Evolutionary conservation across 2,888 invertebrate genomes (phyloP), one percentile per base, ranked within the genome.

Genomic region (Leptogaster cylindrica): DNA sequence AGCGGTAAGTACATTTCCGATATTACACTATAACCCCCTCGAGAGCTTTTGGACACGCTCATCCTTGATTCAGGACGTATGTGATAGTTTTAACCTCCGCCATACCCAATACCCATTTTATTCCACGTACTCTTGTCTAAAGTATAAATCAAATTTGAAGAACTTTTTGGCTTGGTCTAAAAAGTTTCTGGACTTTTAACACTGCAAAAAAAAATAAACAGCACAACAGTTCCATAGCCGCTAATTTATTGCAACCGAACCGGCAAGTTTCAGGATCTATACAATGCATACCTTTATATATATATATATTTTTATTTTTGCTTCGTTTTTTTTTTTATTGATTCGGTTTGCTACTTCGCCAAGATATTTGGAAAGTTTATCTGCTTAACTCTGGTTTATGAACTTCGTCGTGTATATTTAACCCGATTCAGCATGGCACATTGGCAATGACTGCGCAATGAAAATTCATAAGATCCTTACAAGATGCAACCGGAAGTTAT

Each of bases 1-100:
- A 95, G 77, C 86, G 81, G 81, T 81, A 74, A 77, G 79, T 71
- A 65, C 58, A 55, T 55, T 55, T 36, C n/a, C n/a, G 55, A 61
- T 61, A 44, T 44, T 44, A 61, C 27, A 28, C 28, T 44, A 61
- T 44, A 44, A 27, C 18, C 44, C 44, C 14, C 23, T 3, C 18
- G 61, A 44, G 28, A 16, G 18, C 33, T 23, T 25, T 3, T 25
- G 23, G 5, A 23, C 7, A 39, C 27, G 16, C n/a, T 41, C 27
- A 52, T 12, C 44, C 23, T 61, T n/a, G 44, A 61, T 61, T 10
- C 44, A 18, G 46, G 6, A 44, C 61, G 44, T 61, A 61, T 44
- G 61, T 27, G 16, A 27, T 39, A 44, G 61, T 16, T 44, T 27
- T 61, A 28, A 44, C 44, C 61, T 61, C 44, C 28, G n/a, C n/a